These are phyloP conservation scores for Alethe castanea DNA, from an alignment of 2,113 vertebrate genomes.

Conservation along the genomic window DNA sequence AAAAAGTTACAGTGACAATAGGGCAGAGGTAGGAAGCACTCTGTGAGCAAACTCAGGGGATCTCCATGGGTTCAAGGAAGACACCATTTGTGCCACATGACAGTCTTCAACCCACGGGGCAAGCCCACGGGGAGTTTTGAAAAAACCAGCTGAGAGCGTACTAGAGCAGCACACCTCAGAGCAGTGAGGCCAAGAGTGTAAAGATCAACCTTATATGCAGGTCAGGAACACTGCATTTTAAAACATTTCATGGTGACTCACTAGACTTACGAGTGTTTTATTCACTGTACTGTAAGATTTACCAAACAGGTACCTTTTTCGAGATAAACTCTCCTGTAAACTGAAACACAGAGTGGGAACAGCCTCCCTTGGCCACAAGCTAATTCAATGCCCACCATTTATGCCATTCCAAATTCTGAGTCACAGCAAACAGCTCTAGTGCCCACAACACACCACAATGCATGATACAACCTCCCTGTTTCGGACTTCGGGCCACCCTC, in stretches of 20 bases:
- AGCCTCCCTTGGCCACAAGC: neutral
- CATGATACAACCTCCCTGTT: fast-evolving
- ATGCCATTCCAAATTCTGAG: neutral
- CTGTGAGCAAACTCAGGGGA: neutral
- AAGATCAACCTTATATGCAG: neutral
- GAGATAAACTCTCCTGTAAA: neutral
- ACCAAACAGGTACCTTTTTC: neutral
- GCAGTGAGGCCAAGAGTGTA: neutral
- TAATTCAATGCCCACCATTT: neutral
- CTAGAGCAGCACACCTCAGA: fast-evolving
- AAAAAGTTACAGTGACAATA: neutral
- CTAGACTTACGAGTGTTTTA: neutral
- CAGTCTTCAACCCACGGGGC: neutral
- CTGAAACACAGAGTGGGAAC: neutral
- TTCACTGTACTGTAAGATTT: neutral
- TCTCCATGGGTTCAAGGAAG: neutral
- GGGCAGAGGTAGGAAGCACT: neutral
- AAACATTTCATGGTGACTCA: neutral
- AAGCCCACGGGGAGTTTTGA: neutral
- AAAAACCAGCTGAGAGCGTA: neutral
- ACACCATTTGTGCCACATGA: neutral
- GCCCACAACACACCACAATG: neutral
- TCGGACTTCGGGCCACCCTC: fast-evolving
- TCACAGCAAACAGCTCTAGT: neutral
- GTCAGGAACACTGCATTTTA: neutral